Evolutionary conservation across 2,888 invertebrate species (phyloP).

Genomic region (Megaustenia siamemsis): DNA sequence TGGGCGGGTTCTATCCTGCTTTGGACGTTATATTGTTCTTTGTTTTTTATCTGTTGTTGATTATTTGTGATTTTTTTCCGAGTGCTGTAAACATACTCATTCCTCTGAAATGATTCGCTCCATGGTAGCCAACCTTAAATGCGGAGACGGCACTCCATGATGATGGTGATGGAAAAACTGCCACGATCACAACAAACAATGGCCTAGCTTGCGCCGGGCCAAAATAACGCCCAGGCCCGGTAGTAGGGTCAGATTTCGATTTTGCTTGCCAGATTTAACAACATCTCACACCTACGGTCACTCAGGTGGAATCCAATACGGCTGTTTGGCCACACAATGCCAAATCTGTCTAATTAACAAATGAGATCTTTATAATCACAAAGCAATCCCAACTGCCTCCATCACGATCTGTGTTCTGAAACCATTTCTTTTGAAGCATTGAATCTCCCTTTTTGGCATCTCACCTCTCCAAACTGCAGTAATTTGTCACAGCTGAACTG

Average conservation of each 20-base stretch:
- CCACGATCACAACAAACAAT: too few relatives aligned
- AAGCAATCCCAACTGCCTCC: background rate
- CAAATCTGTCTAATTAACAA: conserved; percentile 43
- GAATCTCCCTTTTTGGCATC: background rate
- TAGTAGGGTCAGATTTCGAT: background rate
- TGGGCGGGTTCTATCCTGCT: too few relatives aligned
- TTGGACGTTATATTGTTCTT: too few relatives aligned
- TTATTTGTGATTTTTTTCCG: too few relatives aligned
- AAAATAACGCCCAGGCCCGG: background rate
- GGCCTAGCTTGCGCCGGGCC: too few relatives aligned
- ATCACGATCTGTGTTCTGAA: background rate
- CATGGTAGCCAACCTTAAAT: too few relatives aligned
- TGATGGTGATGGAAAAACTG: too few relatives aligned
- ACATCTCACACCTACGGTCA: conserved; percentile 19
- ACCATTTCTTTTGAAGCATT: background rate
- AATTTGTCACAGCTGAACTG: conserved; percentile 43
- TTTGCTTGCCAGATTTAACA: background rate
- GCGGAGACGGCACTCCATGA: too few relatives aligned
- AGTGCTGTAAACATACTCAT: too few relatives aligned
- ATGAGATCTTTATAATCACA: conserved; percentile 40
- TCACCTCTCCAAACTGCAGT: background rate
- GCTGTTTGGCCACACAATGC: background rate
- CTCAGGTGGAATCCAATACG: background rate
- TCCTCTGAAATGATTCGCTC: too few relatives aligned
- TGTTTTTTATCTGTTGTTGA: too few relatives aligned